Conservation (phyloP, 1,140 invertebrate genomes). For the Doryteuthis pealeii region DNA sequence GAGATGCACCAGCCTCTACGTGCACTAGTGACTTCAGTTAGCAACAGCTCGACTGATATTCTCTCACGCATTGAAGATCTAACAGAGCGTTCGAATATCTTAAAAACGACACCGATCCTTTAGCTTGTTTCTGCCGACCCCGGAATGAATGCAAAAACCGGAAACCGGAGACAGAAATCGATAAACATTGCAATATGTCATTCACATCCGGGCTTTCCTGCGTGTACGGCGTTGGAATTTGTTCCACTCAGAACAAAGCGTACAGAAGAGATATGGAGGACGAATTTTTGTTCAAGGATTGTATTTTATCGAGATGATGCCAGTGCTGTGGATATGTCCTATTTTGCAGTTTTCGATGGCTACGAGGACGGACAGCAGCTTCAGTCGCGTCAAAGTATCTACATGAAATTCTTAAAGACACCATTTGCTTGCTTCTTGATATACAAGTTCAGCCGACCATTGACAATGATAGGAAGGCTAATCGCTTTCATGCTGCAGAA, state of each 20-base stretch:
- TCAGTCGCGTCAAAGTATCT: too few species aligned
- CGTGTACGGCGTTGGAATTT: conserved; percentile 50
- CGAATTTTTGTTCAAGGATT: conserved; percentile 51
- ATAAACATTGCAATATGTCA: conserved; percentile 35
- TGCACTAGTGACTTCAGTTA: conserved; percentile 38
- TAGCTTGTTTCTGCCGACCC: too few species aligned
- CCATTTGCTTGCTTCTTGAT: too few species aligned
- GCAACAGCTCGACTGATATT: conserved; percentile 56
- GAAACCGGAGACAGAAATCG: conserved; percentile 40
- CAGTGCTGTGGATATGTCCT: conserved; percentile 43
- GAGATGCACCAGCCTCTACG: conserved; percentile 30
- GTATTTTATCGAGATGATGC: conserved; percentile 43
- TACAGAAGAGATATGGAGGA: conserved; percentile 58
- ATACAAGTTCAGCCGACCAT: too few species aligned
- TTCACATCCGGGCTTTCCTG: conserved; percentile 49
- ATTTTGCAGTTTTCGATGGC: conserved; percentile 55
- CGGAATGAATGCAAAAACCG: conserved; percentile 22
- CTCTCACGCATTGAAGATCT: conserved; percentile 48
- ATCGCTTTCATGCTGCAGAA: too few species aligned
- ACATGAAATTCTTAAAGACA: too few species aligned
- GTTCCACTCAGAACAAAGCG: conserved; percentile 41
- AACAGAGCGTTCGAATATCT: conserved; percentile 20
- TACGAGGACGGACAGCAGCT: conserved; percentile 28
- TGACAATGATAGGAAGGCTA: too few species aligned
- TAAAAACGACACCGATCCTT: too few species aligned